Base-by-base conservation (phyloP, 2,113 vertebrate species). In the Sialia sialis region DNA sequence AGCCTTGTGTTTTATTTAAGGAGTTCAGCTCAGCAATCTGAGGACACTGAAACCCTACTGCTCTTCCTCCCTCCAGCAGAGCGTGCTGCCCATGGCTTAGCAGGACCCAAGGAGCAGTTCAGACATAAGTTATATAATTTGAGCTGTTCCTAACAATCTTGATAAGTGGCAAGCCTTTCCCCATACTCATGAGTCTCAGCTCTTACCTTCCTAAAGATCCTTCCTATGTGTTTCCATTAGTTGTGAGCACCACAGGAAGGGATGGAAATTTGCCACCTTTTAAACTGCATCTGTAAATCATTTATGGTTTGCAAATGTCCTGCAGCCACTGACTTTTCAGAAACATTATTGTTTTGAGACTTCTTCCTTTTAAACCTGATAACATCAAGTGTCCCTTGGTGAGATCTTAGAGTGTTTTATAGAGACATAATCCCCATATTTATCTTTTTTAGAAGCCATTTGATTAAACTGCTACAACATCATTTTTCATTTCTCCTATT, bases 261-360 rank as follows among this genome's bases (percentile, higher is more conserved):
- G 3, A 52, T 23, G 44, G 67, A 76, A 94, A 76, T 22, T 52
- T 0, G 0, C 1, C 0, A 30, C 18, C 43, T 79, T 66, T 59
- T 51, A 34, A 69, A 63, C 22, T 30, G 52, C 20, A 66, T 41
- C 34, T 74, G 59, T 83, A 80, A 84, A 66, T 63, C 59, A 63
- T 51, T 77, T 55, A 58, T 20, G 19, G 29, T 70, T 74, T 91
- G 39, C 58, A 84, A 70, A 32, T 30, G 20, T 39, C 38, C 59
- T 52, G 70, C 54, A 59, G 69, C 19, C 80, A 54, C 46, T 9
- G 9, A 29, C 46, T 80, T 79, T 30, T 66, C 75, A 77, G 49
- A 80, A 73, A 73, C 2, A 5, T n/a, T 81, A 29, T 30, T 13
- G 11, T 67, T 86, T 51, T 34, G 34, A 58, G n/a, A 58, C 10